Base-by-base conservation (phyloP, 2,113 vertebrate species). In the Poeciliopsis occidentalis region DNA sequence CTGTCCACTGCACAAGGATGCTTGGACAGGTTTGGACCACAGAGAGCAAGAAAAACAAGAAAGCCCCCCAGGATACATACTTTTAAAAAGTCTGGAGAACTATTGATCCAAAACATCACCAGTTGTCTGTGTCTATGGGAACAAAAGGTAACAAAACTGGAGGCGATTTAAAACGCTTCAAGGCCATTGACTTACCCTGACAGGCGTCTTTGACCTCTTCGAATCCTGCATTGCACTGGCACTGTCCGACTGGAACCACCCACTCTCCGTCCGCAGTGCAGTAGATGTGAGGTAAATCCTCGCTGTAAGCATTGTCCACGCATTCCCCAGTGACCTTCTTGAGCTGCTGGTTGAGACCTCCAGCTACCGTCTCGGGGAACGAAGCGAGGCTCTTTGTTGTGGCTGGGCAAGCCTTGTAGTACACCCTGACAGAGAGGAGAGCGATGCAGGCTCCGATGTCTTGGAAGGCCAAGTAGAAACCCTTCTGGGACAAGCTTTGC, bases 381-480 rank as follows among this genome's bases (percentile, higher is more conserved):
- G 0, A 68, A 0, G 97, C 98, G 78, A 99, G 91, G 2, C 95
- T 94, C 79, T 93, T 92, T 3, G 96, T 76, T 7, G 95, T 93
- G 15, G 90, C 91, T 0, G 97, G 96, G 75, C 98, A 99, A 0
- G 93, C 95, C 92, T 99, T 98, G 93, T 99, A 99, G 85, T 97
- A 99, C 41, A 99, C 95, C 0, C 96, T 93, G 4, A 98, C 95
- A 0, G 97, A 98, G 24, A 98, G 94, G 60, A 99, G 82, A 0
- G 97, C 98, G 67, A 98, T 93, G 1, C 98, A 99, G 47, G 97
- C 97, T 0, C 98, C 98, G 0, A 98, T 94, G 87, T 99, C 98
- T 92, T 99, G 98, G 88, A 99, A 99, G 3, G 97, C 98, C 93
- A 99, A 82, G 92, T 99, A 99, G 92, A 99, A 98, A 0, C 98